Conservation (phyloP, 1,140 invertebrate species). For the Kradibia gibbosae region DNA sequence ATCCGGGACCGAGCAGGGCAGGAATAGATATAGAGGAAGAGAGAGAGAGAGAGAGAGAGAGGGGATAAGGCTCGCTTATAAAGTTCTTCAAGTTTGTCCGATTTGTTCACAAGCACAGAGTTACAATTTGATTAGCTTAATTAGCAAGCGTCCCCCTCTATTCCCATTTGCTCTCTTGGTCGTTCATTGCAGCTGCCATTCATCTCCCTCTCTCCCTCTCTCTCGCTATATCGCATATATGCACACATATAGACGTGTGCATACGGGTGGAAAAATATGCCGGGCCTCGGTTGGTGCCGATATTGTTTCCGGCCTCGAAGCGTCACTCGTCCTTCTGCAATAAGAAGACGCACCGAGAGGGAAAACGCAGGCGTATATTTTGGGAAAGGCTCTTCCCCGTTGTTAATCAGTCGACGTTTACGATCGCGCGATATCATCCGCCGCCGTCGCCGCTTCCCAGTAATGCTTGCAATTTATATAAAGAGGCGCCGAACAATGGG, state of each 20-base stretch:
- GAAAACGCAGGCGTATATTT: background rate
- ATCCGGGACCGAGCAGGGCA: background rate
- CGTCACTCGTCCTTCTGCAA: background rate
- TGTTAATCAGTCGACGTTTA: slow-evolving; percentile 1
- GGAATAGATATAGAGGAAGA: background rate
- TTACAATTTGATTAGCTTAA: background rate
- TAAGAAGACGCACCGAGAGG: background rate
- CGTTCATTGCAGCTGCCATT: background rate
- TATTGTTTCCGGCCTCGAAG: background rate
- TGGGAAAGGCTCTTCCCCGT: background rate
- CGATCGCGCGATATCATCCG: background rate
- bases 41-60: background rate
- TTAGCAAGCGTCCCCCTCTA: background rate
- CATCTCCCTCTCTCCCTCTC: background rate
- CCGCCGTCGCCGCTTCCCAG: background rate
- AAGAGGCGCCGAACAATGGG: background rate
- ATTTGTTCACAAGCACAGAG: too few relatives aligned
- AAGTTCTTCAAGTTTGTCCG: background rate
- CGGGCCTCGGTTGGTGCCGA: background rate
- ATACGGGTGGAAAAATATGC: slow-evolving; percentile 21
- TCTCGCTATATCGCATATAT: too few relatives aligned
- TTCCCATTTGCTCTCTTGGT: background rate
- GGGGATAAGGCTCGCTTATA: background rate
- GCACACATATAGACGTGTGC: background rate
- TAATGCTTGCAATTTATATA: background rate